Percentiles rank a stretch among this genome's conserved stretches.
Evolutionary conservation across 2,888 invertebrate species (phyloP).

Genomic region (Heliconius ismenius): DNA sequence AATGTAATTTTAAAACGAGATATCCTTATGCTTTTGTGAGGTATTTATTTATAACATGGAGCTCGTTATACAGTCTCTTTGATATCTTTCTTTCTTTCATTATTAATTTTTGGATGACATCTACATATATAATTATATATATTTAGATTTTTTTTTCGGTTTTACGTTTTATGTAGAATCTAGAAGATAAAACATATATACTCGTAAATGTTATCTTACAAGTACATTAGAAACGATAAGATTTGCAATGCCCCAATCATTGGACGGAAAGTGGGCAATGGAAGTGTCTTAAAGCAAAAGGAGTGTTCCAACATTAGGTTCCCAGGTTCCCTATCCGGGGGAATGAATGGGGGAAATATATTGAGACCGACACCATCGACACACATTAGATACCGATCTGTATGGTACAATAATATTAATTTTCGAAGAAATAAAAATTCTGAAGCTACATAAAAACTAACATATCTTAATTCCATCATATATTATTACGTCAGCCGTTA

Average conservation of each 20-base stretch:
- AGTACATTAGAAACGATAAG: background rate
- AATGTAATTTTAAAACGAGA: slow-evolving; percentile 20
- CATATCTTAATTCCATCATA: slow-evolving; percentile 29
- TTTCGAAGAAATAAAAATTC: too few species aligned
- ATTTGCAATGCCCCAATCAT: too few species aligned
- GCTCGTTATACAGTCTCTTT: slow-evolving; percentile 43
- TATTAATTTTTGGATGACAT: slow-evolving; percentile 35
- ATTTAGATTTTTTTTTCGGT: background rate
- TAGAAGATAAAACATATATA: background rate
- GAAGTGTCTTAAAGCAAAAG: too few species aligned
- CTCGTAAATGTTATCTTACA: background rate
- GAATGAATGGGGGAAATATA: too few species aligned
- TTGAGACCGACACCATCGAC: too few species aligned
- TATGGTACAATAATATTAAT: too few species aligned
- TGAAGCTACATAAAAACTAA: background rate
- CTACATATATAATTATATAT: slow-evolving; percentile 24
- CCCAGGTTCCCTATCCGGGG: too few species aligned
- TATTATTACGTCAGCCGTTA: slow-evolving; percentile 30
- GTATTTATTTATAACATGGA: slow-evolving; percentile 29
- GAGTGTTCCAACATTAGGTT: too few species aligned
- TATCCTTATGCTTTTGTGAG: slow-evolving; percentile 14
- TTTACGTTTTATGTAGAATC: background rate
- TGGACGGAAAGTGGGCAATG: too few species aligned
- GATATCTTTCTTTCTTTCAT: slow-evolving; percentile 38
- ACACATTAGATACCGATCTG: too few species aligned